phyloP scores from a whole-genome alignment of 1,140 invertebrate species.

The Drosophila chauvacae region DNA sequence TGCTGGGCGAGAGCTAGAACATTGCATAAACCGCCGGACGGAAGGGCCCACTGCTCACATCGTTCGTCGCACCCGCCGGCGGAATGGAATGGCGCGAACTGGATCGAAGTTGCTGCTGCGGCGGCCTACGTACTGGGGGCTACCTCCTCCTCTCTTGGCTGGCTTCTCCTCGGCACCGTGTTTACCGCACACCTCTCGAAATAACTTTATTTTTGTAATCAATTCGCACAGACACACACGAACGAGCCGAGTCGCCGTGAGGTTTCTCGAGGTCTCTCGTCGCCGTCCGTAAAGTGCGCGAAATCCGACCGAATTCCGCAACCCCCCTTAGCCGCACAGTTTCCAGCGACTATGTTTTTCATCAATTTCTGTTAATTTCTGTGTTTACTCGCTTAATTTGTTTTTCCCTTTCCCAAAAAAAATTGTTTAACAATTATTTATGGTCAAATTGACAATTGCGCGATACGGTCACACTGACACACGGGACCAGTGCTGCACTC shows the following conservation, averaged over 20 bases:
- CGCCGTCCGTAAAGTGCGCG: slow-evolving; percentile 12
- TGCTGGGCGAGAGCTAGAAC: slow-evolving; percentile 72
- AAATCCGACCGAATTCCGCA: slow-evolving; percentile 8
- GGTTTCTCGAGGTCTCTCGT: slow-evolving; percentile 24
- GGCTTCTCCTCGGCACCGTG: slow-evolving; percentile 12
- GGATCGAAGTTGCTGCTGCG: background rate
- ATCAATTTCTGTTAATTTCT: slow-evolving; percentile 48
- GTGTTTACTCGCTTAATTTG: slow-evolving; percentile 49
- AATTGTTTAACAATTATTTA: slow-evolving; percentile 53
- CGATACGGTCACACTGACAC: slow-evolving; percentile 16
- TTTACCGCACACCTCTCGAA: slow-evolving; percentile 35
- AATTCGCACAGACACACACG: slow-evolving; percentile 38
- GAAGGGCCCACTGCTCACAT: slow-evolving; percentile 67
- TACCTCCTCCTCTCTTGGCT: slow-evolving; percentile 10
- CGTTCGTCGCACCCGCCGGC: slow-evolving; percentile 32
- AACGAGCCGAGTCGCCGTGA: slow-evolving; percentile 1
- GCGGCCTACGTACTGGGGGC: background rate
- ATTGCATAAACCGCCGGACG: slow-evolving; percentile 72
- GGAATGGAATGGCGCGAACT: slow-evolving; percentile 3
- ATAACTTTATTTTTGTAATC: slow-evolving; percentile 44
- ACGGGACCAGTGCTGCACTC: slow-evolving; percentile 22
- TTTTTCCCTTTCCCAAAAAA: slow-evolving; percentile 44
- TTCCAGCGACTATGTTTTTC: slow-evolving; percentile 12
- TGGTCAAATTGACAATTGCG: slow-evolving; percentile 25
- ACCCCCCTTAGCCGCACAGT: slow-evolving; percentile 1